A percentile compares a stretch with the other conserved stretches of the same genome.
phyloP scores from a whole-genome alignment of 1,140 invertebrate genomes.

The Drosophila varians region DNA sequence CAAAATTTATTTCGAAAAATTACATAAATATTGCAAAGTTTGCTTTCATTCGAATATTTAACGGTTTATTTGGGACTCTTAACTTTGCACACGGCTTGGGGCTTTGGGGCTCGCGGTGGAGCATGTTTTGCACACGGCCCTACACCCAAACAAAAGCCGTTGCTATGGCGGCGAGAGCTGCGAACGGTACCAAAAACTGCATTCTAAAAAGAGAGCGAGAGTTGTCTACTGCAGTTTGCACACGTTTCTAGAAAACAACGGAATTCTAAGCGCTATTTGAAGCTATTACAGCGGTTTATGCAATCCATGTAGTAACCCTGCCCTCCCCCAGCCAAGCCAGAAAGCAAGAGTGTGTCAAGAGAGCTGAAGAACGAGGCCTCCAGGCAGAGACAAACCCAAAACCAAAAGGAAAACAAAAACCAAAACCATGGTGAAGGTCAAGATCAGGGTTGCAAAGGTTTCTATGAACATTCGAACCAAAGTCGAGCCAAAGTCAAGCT shows the following conservation, averaged over 20 bases:
- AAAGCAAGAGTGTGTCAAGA: conserved; percentile 44
- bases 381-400: conserved; percentile 12
- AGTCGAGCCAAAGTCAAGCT: neutral
- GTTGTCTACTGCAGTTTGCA: conserved; percentile 53
- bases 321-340: neutral
- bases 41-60: conserved; percentile 22
- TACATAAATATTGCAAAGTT: conserved; percentile 33
- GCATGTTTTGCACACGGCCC: conserved; percentile 70
- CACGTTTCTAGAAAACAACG: conserved; percentile 46
- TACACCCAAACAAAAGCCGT: conserved; percentile 71
- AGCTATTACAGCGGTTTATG: conserved; percentile 14
- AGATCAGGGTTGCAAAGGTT: conserved; percentile 37
- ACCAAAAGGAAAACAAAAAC: conserved; percentile 15
- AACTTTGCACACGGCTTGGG: conserved; percentile 63
- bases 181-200: conserved; percentile 61
- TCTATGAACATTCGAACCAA: conserved; percentile 2
- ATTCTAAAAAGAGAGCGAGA: conserved; percentile 7
- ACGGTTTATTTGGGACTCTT: conserved; percentile 19
- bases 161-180: conserved; percentile 63
- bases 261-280: conserved; percentile 17
- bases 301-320: conserved; percentile 6
- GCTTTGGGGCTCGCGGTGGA: conserved; percentile 12
- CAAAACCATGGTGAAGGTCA: conserved; percentile 19
- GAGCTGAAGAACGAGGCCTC: conserved; percentile 25
- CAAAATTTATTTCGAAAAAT: conserved; percentile 36